Evolutionary conservation across 2,797 vertebrate species (phyloP), one percentile per base, ranked within the genome.

Genomic region (Lagorchestes hirsutus): DNA sequence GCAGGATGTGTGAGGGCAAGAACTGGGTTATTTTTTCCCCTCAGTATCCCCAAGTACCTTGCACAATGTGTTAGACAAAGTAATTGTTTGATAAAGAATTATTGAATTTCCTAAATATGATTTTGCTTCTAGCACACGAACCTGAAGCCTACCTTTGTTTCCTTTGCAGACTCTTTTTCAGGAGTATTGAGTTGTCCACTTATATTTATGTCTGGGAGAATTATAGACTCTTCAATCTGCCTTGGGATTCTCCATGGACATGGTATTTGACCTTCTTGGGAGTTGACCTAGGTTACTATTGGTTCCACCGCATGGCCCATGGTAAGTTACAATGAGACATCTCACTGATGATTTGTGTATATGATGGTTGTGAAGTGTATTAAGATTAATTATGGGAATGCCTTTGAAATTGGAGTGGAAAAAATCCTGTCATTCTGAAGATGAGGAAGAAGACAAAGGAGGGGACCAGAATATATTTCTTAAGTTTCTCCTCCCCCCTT

Each of bases 281-380:
- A 57, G 99, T 99, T 96, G 99, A 99, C 98, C 99, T 99, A 54
- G 98, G 98, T 96, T 99, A 99, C 97, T 99, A 99, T 98, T 99
- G 99, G 99, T 98, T 99, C 96, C 99, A 99, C 98, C 99, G 99
- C 94, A 98, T 99, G 54, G 98, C 99, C 96, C 99, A 99, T 55
- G 99, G 99, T 99, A 99, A 98, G 98, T 96, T 97, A 40, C 13
- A 94, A 82, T 93, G 0, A 1, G 94, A 18, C 6, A 91, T 90
- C 92, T 97, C 0, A 0, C 56, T 59, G 94, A 52, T 96, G 50
- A 92, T 95, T 96, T 97, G 54, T 93, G 52, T 94, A 52, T 95
- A 0, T 95, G 90, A 34, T 91, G 28, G 4, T 91, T 54, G n/a
- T 54, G 52, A 91, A 91, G 18, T 6, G 54, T 34, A 22, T 87